Conservation (phyloP, 2,113 vertebrate genomes). For the Bungarus multicinctus region DNA sequence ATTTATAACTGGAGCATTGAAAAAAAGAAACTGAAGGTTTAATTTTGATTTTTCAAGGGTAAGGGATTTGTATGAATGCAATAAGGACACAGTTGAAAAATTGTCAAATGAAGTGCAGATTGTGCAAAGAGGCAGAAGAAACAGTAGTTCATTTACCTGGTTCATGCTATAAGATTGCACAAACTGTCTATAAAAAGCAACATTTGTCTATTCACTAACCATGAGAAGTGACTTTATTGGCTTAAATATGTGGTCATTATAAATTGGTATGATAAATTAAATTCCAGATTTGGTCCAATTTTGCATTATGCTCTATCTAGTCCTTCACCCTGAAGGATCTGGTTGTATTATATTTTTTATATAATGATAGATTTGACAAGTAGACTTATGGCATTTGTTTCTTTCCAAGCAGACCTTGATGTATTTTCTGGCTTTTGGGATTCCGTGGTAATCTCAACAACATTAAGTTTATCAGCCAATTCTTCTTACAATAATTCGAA, state of each 20-base stretch:
- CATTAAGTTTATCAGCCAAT: background rate
- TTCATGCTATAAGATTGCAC: background rate
- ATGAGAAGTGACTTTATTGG: background rate
- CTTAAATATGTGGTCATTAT: background rate
- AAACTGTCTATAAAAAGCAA: background rate
- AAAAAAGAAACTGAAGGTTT: background rate
- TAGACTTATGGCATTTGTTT: background rate
- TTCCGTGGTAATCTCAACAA: background rate
- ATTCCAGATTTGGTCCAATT: no score
- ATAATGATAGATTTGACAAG: background rate
- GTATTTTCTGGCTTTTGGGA: constrained; percentile 8
- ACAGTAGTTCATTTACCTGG: background rate
- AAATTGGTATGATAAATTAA: background rate
- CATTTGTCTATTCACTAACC: background rate
- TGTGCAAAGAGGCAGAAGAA: background rate
- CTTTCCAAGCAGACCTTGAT: constrained; percentile 5
- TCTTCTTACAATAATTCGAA: background rate
- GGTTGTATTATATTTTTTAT: background rate
- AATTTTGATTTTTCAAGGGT: background rate
- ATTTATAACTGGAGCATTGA: background rate
- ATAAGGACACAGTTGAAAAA: background rate
- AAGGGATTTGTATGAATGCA: background rate
- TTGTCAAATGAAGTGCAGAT: background rate
- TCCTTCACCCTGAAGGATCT: background rate
- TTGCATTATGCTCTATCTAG: background rate